A percentile compares a stretch with the other conserved stretches of the same genome.
phyloP scores from a whole-genome alignment of 2,888 invertebrate species.

The Germaria angustata region DNA sequence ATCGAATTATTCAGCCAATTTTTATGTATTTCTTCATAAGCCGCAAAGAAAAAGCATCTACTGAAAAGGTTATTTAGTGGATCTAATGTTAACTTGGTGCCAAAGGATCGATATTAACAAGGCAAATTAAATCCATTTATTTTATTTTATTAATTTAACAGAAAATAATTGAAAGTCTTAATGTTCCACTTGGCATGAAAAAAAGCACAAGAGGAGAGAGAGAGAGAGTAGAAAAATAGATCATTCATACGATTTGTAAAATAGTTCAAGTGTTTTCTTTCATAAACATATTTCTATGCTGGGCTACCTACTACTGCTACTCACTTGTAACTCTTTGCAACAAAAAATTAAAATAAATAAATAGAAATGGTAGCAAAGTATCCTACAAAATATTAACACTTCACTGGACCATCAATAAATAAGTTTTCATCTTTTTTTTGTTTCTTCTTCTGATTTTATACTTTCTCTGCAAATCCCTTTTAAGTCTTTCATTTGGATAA shows the following conservation, averaged over 20 bases:
- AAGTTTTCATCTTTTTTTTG: conserved; percentile 32
- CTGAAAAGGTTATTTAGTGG: no score
- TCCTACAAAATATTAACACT: conserved; percentile 44
- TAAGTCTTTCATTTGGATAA: conserved; percentile 13
- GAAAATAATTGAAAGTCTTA: neutral
- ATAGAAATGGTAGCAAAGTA: neutral
- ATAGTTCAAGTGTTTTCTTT: conserved; percentile 56
- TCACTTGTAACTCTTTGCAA: conserved; percentile 22
- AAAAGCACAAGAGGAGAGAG: neutral
- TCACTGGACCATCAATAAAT: conserved; percentile 50
- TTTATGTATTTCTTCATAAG: no score
- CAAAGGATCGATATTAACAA: no score
- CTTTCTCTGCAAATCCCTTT: conserved; percentile 26
- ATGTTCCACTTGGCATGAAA: neutral
- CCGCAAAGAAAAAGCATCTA: no score
- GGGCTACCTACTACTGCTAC: conserved; percentile 8
- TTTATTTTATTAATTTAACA: neutral
- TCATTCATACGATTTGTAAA: conserved; percentile 45
- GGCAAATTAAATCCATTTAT: no score
- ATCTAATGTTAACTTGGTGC: no score
- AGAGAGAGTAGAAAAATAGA: conserved; percentile 6
- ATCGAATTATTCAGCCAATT: no score
- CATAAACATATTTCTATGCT: conserved; percentile 27
- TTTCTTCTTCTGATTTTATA: conserved; percentile 14
- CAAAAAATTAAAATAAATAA: neutral